Base-by-base conservation (phyloP, 1,140 invertebrate species). In the Venustaconcha ellipsiformis region DNA sequence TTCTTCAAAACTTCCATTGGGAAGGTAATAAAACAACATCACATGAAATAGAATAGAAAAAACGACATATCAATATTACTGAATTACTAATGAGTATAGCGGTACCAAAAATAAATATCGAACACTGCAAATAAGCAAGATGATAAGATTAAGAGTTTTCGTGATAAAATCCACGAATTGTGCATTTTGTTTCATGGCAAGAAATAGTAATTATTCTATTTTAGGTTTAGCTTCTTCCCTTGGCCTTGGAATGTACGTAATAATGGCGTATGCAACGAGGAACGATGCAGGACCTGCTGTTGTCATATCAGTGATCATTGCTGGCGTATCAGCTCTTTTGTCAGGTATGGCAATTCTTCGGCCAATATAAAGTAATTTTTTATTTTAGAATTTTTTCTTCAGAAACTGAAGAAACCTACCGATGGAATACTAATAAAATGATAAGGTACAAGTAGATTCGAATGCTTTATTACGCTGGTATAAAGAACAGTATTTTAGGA, bases 241-340 rank as follows among this genome's bases (percentile, higher is more conserved):
- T 2, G 96, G 96, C 0, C 90, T 97, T 13, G 96, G 96, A 0
- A 94, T 97, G 11, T 98, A 97, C 87, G 95, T 97, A 6, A 89
- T 97, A 48, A 95, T 95, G 14, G 95, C 96, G n/a, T 93, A 94
- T 66, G 95, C 97, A 1, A 95, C 96, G 13, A 94, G 93, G 86
- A 92, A 93, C 55, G 93, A 93, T 1, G 94, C 96, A 0, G 97
- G 97, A 5, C 96, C 96, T 4, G 95, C 94, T 15, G 95, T 97
- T 4, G 93, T 96, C 12, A 77, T 98, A 0, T 96, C 95, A 18
- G 97, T 97, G 82, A 90, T 97, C 0, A 87, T 98, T 60, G 96
- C 96, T 11, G 96, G 95, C 1, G 88, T 97, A 1, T 95, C 96
- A 0, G 96, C 95, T 0, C 91, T 97, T 55, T 89, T 98, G 30